Evolutionary conservation across 1,140 invertebrate species (phyloP).

Genomic region (Ptiloglossa arizonensis): DNA sequence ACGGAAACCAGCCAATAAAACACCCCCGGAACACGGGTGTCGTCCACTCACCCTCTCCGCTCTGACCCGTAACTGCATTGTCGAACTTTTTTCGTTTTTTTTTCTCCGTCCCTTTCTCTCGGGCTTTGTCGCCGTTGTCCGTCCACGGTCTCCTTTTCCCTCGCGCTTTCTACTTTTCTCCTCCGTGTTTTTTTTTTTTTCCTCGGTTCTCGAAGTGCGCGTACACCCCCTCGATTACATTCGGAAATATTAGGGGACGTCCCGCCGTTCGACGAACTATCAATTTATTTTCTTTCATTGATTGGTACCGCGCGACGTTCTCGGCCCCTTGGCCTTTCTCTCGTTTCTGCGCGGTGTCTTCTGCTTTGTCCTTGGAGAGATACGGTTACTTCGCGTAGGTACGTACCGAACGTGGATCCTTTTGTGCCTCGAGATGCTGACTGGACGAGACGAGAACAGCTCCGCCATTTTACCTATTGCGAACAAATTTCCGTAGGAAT

Average conservation of each 20-base stretch:
- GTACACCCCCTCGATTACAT: conserved; percentile 82
- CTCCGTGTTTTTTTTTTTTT: conserved; percentile 56
- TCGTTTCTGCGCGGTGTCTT: conserved; percentile 8
- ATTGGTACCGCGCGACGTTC: conserved; percentile 66
- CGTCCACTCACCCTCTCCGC: conserved; percentile 62
- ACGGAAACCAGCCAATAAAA: conserved; percentile 80
- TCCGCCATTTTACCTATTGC: not conserved
- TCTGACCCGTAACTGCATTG: conserved; percentile 73
- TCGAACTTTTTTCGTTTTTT: conserved; percentile 75
- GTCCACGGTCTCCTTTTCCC: conserved; percentile 42
- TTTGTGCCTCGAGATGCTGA: no score
- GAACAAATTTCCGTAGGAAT: no score
- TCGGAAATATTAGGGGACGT: conserved; percentile 83
- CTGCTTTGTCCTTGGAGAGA: not conserved
- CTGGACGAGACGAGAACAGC: no score
- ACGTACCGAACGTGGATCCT: no score
- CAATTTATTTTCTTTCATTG: conserved; percentile 80
- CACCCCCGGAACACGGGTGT: conserved; percentile 71
- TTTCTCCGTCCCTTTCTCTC: conserved; percentile 42
- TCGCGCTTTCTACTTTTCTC: conserved; percentile 29
- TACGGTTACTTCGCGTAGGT: not conserved
- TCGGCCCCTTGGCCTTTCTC: conserved; percentile 56
- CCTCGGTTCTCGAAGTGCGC: conserved; percentile 57
- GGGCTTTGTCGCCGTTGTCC: conserved; percentile 20
- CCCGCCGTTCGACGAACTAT: conserved; percentile 80